Evolutionary conservation across 2,113 vertebrate genomes (phyloP).

Genomic region (Coptodon rendalli): DNA sequence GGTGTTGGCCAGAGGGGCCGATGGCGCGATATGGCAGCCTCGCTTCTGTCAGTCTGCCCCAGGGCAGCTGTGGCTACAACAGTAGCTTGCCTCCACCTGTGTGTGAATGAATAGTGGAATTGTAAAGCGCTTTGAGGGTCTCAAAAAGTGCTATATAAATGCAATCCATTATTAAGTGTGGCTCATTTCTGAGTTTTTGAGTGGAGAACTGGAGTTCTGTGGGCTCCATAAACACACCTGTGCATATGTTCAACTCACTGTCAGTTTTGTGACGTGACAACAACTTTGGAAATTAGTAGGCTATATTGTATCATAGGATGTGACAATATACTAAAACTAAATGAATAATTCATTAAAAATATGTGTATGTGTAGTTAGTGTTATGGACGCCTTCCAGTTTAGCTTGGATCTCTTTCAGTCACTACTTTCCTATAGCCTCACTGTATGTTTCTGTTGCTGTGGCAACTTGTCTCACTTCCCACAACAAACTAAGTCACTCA

Average conservation of each 20-base stretch:
- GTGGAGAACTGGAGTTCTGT: neutral
- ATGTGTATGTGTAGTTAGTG: neutral
- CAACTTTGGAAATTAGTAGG: neutral
- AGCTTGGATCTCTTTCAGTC: neutral
- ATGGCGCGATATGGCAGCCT: accelerated
- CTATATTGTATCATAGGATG: neutral
- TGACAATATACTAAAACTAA: neutral
- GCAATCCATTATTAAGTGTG: neutral
- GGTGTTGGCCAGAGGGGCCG: neutral
- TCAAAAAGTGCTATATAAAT: neutral
- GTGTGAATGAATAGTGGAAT: neutral
- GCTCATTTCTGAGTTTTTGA: neutral
- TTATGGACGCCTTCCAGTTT: neutral
- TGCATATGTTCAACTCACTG: neutral
- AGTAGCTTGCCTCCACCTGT: neutral
- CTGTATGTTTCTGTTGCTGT: neutral
- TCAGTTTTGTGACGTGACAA: neutral
- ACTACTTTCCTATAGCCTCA: neutral
- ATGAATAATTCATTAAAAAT: neutral
- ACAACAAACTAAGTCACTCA: neutral
- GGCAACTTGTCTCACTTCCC: neutral
- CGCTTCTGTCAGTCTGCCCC: neutral
- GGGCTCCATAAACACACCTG: neutral
- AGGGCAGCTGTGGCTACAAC: neutral
- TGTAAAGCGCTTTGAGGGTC: neutral